A percentile compares a stretch with the other conserved stretches of the same genome.
Evolutionary conservation across 2,113 vertebrate species (phyloP).

Genomic region (Lynx canadensis): DNA sequence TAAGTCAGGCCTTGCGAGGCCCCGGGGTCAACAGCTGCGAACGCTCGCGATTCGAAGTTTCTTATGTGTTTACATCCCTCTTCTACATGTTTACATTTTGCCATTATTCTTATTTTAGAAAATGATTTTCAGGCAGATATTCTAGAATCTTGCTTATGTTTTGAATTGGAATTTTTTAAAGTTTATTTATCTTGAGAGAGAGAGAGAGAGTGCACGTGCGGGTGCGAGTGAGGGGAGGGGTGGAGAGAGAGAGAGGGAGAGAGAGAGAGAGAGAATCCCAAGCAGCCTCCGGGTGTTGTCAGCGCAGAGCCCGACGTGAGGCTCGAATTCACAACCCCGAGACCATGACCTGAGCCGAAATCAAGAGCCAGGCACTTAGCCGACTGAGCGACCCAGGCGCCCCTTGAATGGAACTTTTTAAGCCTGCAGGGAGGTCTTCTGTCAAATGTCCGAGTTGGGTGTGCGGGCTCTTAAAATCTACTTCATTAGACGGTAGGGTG

Average conservation of each 20-base stretch:
- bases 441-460: not conserved
- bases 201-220: rapidly evolving
- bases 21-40: not conserved
- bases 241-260: too few species aligned
- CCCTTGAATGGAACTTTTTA: not conserved
- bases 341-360: too few species aligned
- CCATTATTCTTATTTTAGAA: not conserved
- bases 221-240: too few species aligned
- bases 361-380: too few species aligned
- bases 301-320: too few species aligned
- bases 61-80: too few species aligned
- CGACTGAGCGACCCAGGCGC: too few species aligned
- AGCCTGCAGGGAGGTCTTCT: not conserved
- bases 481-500: not conserved
- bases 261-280: too few species aligned
- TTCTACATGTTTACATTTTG: not conserved
- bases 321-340: too few species aligned
- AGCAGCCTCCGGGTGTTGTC: too few species aligned
- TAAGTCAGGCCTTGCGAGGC: rapidly evolving
- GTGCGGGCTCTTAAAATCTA: not conserved
- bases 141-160: not conserved
- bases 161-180: not conserved
- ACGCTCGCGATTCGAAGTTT: not conserved
- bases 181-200: too few species aligned
- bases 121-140: not conserved